Evolutionary conservation across 2,113 vertebrate genomes (phyloP).

Genomic region (Petaurus breviceps): DNA sequence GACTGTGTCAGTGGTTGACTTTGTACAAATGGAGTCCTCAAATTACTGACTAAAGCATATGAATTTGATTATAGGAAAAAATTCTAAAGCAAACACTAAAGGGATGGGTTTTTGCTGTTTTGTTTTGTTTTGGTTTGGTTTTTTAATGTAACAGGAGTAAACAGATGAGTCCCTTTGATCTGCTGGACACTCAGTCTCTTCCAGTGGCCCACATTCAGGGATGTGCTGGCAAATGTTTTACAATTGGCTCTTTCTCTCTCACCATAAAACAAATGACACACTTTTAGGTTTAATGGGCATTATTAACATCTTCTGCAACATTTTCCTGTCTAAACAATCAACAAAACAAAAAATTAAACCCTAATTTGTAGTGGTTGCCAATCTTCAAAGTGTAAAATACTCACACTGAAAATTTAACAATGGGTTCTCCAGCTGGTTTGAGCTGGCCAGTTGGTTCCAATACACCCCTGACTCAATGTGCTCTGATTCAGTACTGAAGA

Average conservation of each 20-base stretch:
- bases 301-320: background rate
- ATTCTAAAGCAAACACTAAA: background rate
- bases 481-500: background rate
- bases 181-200: background rate
- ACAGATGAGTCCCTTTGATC: background rate
- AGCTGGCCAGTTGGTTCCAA: background rate
- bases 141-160: background rate
- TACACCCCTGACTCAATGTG: background rate
- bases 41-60: background rate
- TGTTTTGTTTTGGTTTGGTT: background rate
- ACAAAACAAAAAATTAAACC: background rate
- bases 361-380: background rate
- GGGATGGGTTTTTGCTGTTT: too few relatives aligned
- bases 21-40: background rate
- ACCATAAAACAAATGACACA: too few relatives aligned
- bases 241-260: too few relatives aligned
- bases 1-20: background rate
- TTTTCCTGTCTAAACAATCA: background rate
- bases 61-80: background rate
- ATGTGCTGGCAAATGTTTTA: too few relatives aligned
- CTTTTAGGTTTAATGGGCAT: too few relatives aligned
- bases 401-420: background rate
- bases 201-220: background rate
- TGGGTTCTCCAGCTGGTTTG: background rate
- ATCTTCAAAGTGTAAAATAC: background rate